phyloP scores from a whole-genome alignment of 2,888 invertebrate genomes.

The Pimpla rufipes region DNA sequence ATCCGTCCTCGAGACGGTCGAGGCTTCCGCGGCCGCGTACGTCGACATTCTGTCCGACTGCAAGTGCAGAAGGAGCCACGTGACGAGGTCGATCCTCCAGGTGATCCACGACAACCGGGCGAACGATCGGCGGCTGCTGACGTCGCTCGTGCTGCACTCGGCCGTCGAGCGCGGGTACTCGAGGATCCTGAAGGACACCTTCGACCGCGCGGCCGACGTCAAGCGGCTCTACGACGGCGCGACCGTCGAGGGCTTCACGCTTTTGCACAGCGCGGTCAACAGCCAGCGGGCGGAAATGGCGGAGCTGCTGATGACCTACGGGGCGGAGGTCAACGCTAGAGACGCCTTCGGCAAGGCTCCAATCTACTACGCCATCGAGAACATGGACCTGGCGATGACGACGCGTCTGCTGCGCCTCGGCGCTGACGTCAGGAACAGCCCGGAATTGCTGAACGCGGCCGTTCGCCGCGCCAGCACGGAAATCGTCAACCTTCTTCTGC shows the following conservation, averaged over 20 bases:
- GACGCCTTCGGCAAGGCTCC: not conserved
- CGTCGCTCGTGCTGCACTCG: not conserved
- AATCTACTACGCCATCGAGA: slow-evolving; percentile 9
- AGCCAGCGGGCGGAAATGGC: not conserved
- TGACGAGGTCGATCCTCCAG: not conserved
- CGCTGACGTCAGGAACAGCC: not conserved
- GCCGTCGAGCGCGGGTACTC: not conserved
- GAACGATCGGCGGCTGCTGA: not conserved
- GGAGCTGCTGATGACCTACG: not conserved
- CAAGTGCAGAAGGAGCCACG: too few species aligned
- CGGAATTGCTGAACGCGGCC: not conserved
- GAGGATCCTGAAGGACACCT: not conserved
- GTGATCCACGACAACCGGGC: not conserved
- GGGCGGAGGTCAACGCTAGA: not conserved
- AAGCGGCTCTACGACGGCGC: not conserved
- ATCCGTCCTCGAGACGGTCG: not conserved
- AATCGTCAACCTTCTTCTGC: not conserved
- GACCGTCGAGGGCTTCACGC: not conserved
- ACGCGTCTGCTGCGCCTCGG: not conserved
- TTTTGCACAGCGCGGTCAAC: slow-evolving; percentile 2
- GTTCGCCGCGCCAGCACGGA: not conserved
- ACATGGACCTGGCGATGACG: not conserved
- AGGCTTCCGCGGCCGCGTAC: not conserved
- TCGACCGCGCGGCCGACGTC: not conserved
- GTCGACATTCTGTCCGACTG: not conserved